phyloP scores from a whole-genome alignment of 2,113 vertebrate species.

The Lucifuga dentata region DNA sequence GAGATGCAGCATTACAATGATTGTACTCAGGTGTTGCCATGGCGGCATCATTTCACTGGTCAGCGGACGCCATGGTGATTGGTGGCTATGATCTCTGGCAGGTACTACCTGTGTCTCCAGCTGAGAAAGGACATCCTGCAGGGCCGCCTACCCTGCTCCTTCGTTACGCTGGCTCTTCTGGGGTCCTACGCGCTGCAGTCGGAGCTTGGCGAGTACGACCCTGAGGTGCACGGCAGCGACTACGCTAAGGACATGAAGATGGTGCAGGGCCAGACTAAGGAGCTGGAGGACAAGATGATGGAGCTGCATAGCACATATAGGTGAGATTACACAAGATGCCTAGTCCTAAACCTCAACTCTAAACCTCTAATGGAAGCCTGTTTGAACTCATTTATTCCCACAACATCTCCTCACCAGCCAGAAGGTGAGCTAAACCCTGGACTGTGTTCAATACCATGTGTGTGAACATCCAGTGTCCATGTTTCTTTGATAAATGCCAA shows the following conservation, averaged over 20 bases:
- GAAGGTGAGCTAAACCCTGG: no score
- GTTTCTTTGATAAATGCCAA: no score
- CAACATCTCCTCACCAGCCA: no score
- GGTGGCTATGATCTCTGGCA: constrained; percentile 19
- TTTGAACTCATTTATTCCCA: no score
- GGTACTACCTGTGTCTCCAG: constrained; percentile 92
- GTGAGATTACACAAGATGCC: constrained; percentile 71
- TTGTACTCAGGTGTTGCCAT: no score
- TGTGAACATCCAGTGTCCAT: no score
- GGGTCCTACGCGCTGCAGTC: constrained; percentile 97
- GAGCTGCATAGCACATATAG: constrained; percentile 96
- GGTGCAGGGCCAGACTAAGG: constrained; percentile 93
- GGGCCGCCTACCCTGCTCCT: constrained; percentile 94
- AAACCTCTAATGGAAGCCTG: no score
- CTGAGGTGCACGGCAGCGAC: constrained; percentile 87
- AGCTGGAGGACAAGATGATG: constrained; percentile 96
- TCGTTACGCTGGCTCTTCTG: constrained; percentile 94
- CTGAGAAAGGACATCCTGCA: constrained; percentile 93
- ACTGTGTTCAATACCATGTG: no score
- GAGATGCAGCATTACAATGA: no score
- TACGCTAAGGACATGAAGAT: constrained; percentile 93
- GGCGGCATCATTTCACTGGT: no score
- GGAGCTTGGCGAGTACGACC: constrained; percentile 94
- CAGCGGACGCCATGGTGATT: no score
- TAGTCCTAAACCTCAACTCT: no score